A percentile compares a stretch with the other conserved stretches of the same genome.
phyloP scores from a whole-genome alignment of 2,113 vertebrate species.

The Hippoglossus stenolepis region DNA sequence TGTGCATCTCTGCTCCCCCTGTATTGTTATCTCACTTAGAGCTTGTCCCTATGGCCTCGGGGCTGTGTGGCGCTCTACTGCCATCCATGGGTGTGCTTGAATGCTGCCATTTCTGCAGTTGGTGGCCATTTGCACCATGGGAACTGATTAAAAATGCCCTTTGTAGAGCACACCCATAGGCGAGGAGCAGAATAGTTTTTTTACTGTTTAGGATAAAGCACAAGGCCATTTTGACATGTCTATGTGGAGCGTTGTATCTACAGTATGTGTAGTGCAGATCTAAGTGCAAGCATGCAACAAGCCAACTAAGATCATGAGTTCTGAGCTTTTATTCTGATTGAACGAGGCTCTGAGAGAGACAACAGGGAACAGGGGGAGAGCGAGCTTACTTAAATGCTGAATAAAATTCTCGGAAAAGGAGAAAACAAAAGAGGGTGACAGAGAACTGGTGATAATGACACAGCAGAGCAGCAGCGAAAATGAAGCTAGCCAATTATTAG shows the following conservation, averaged over 20 bases:
- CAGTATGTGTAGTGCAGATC: not conserved
- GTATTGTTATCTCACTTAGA: conserved; percentile 59
- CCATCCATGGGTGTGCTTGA: conserved; percentile 72
- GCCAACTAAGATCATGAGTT: not conserved
- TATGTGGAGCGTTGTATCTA: not conserved
- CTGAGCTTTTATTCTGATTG: conserved; percentile 45
- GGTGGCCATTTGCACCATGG: conserved; percentile 67
- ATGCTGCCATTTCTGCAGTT: conserved; percentile 50
- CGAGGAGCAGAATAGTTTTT: conserved; percentile 18
- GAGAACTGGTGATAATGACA: conserved; percentile 54
- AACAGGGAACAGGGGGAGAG: not conserved
- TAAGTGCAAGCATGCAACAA: not conserved
- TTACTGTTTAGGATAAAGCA: conserved; percentile 48
- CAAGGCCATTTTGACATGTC: conserved; percentile 4
- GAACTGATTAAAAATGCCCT: conserved; percentile 80
- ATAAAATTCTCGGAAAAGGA: conserved; percentile 39
- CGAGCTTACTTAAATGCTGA: conserved; percentile 32
- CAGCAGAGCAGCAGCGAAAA: conserved; percentile 49
- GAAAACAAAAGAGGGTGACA: conserved; percentile 39
- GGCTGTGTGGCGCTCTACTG: conserved; percentile 73
- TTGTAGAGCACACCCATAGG: conserved; percentile 60
- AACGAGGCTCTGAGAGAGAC: conserved; percentile 5
- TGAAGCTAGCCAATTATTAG: conserved; percentile 61
- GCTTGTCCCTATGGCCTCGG: conserved; percentile 45
- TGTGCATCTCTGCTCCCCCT: conserved; percentile 23